Percentiles rank a stretch among this genome's conserved stretches.
These are phyloP conservation scores for Neodiprion virginianus DNA, from an alignment of 1,140 invertebrate species.

Conservation along the genomic window DNA sequence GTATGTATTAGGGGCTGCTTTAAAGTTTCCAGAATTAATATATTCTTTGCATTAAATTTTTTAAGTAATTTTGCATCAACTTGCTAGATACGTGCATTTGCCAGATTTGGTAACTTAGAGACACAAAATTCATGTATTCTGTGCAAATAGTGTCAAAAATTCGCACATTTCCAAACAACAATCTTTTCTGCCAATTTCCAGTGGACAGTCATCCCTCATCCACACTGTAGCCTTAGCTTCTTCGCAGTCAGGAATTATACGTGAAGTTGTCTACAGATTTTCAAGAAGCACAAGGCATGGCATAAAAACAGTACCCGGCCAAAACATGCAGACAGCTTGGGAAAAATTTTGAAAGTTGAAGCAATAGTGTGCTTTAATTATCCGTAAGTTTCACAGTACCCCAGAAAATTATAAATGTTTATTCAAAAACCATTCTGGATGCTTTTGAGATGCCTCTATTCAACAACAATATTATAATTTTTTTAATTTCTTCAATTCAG, in stretches of 20 bases:
- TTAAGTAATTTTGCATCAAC: no score
- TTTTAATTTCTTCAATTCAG: no score
- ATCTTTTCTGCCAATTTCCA: background rate
- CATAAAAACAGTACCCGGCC: background rate
- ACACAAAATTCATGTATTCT: background rate
- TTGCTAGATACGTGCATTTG: no score
- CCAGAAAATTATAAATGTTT: background rate
- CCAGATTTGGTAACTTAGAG: no score
- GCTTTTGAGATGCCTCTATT: background rate
- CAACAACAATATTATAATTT: background rate
- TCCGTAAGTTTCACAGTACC: background rate
- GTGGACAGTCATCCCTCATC: background rate
- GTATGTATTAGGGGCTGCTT: background rate
- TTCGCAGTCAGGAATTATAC: background rate
- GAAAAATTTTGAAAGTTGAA: background rate
- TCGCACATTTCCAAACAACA: background rate
- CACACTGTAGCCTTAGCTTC: background rate
- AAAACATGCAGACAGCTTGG: background rate
- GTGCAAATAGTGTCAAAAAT: background rate
- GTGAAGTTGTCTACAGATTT: background rate
- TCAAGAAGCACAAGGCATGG: background rate
- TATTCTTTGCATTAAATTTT: no score
- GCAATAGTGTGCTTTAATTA: background rate
- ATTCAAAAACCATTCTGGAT: slow-evolving; percentile 2
- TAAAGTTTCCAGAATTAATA: slow-evolving; percentile 1